phyloP scores from a whole-genome alignment of 2,113 vertebrate genomes.

The Prunella fulvescens region DNA sequence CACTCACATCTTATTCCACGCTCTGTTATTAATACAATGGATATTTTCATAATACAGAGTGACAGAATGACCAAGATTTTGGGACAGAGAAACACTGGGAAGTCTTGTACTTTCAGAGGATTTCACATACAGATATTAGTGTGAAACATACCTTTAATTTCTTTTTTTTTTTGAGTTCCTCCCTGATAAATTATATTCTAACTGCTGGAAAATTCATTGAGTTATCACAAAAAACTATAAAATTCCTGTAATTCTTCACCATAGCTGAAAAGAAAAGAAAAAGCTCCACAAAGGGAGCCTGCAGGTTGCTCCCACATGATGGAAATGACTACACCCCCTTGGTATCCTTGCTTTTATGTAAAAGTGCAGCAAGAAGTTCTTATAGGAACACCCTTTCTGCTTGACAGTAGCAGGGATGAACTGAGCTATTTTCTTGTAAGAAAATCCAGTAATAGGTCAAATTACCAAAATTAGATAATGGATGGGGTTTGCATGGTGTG shows the following conservation, averaged over 20 bases:
- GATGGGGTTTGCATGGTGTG: not conserved
- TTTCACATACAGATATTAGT: not conserved
- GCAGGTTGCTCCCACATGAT: not conserved
- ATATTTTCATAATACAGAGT: not conserved
- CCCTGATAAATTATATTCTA: not conserved
- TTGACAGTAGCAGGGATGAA: not conserved
- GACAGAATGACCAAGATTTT: not conserved
- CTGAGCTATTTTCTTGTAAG: not conserved
- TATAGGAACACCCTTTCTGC: not conserved
- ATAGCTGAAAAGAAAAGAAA: not conserved
- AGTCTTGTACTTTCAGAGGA: not conserved
- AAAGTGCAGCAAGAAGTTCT: not conserved
- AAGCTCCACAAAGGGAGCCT: not conserved
- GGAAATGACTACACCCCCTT: fast-evolving
- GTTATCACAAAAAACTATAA: not conserved
- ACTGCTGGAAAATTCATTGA: not conserved
- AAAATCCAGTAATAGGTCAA: not conserved
- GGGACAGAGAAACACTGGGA: not conserved
- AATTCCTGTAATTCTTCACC: not conserved
- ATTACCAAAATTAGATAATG: not conserved
- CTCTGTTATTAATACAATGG: not conserved
- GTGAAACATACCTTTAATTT: not conserved
- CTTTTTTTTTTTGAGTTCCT: not conserved
- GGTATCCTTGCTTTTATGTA: not conserved
- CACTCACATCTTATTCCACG: not conserved